Evolutionary conservation across 2,888 invertebrate genomes (phyloP), one percentile per base, ranked within the genome.

Genomic region (Cerastis rubricosa): DNA sequence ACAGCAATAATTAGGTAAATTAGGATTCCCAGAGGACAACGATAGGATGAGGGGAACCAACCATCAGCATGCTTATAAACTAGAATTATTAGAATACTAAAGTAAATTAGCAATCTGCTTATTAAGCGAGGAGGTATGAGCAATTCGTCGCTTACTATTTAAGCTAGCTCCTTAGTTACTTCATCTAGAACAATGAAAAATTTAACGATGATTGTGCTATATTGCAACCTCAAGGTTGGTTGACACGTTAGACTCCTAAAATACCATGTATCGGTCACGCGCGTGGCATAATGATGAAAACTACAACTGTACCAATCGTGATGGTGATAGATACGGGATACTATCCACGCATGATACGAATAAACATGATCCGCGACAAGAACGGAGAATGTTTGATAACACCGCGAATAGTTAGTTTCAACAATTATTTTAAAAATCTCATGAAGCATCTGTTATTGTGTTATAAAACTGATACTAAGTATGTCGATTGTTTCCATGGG

Each of bases 221-320:
- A 25, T 6, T 57, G 40, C 29, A 17, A n/a, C 29, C 25, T 7
- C 45, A 77, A 65, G 29, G n/a, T 29, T 43, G 45, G 54, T 43
- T 49, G 59, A 54, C 74, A 71, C 68, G 51, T 40, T 25, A 51
- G 29, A 64, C 64, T 63, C 61, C 49, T 67, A 77, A 67, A 68
- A 70, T 45, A 35, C 12, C 40, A 61, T 68, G 59, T 73, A 67
- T 84, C 35, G 57, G 68, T 59, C 68, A 85, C 85, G 84, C 84
- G 65, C 64, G 12, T 70, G 47, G 84, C 70, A 85, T 85, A 84
- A 76, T 80, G 79, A 85, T 74, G 57, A 49, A 49, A 70, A 80
- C 77, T 73, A 45, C 59, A 70, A 80, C 77, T 68, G 68, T 65
- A 61, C 61, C 63, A 77, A 74, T 63, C 73, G 71, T 61, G 74